A percentile compares a stretch with the other conserved stretches of the same genome.
Conservation (phyloP, 2,797 vertebrate genomes). For the Gallinago nigripennis region DNA sequence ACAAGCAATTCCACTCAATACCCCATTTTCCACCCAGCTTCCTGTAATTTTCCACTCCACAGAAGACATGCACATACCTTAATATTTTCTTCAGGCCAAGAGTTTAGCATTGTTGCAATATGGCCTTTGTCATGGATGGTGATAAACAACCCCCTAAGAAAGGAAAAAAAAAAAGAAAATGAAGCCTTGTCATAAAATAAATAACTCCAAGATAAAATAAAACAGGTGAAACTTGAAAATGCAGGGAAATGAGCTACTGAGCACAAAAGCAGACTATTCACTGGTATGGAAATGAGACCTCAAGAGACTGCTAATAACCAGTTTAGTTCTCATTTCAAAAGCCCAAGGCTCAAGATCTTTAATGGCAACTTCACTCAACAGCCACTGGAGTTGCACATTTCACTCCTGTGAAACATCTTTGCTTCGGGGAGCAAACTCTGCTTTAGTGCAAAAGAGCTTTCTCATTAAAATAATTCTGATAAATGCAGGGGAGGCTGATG, state of each 20-base stretch:
- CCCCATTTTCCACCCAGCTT: background rate
- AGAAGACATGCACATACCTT: slow-evolving; percentile 81
- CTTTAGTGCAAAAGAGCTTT: background rate
- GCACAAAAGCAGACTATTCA: background rate
- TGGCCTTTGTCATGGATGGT: slow-evolving; percentile 97
- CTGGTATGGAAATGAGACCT: background rate
- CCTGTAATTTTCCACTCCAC: background rate
- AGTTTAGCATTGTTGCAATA: slow-evolving; percentile 93
- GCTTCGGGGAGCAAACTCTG: background rate
- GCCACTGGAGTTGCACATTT: background rate
- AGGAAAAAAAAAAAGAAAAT: slow-evolving; percentile 16
- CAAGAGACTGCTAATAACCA: background rate
- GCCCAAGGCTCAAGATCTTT: background rate
- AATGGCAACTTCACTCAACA: background rate
- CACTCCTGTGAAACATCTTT: background rate
- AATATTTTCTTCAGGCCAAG: slow-evolving; percentile 95
- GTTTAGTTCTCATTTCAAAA: background rate
- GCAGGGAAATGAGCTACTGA: background rate
- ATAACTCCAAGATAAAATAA: background rate
- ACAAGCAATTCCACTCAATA: background rate
- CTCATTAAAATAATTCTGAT: background rate
- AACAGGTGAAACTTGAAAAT: background rate
- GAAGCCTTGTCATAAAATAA: slow-evolving; percentile 28
- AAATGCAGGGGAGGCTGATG: background rate
- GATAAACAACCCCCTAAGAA: slow-evolving; percentile 93